Base-by-base conservation (phyloP, 2,113 vertebrate genomes). In the Colistium nudipinnis region DNA sequence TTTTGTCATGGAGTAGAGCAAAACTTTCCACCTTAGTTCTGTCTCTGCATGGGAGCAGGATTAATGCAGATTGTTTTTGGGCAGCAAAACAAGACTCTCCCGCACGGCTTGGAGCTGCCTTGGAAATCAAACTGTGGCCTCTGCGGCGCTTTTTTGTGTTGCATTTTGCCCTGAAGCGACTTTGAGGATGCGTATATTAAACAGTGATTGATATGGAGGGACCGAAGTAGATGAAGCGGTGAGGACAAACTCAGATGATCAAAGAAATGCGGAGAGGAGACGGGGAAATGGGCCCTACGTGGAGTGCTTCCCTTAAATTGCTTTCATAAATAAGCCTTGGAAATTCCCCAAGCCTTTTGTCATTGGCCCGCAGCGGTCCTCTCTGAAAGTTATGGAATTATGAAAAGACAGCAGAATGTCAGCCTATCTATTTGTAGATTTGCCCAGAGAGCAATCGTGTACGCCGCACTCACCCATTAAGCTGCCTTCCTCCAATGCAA, bases 381-480 rank as follows among this genome's bases (percentile, higher is more conserved):
- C 56, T 39, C 33, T 74, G 80, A 74, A 75, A 84, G 86, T 88
- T 83, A 87, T 84, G 74, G 86, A 90, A 89, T 78, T 87, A 88
- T 82, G 70, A 88, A 82, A 72, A 76, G 30, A 67, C 68, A 54
- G 60, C 59, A 57, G 55, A 85, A 85, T 83, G 73, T 79, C 77
- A 82, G 54, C 35, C 24, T 36, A 59, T 85, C 44, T 89, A 70
- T 85, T 82, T 82, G 80, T 81, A 64, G 69, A 56, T 81, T 80
- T 66, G 62, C 69, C 71, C 57, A 69, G 52, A 62, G 80, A 77
- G 63, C 36, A 22, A 35, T 55, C 60, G 54, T 51, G 56, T 16
- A 22, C 51, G 8, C 7, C 30, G 44, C n/a, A 12, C 19, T 30
- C 35, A 2, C 13, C 36, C 17, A 45, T 36, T 52, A 28, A 17